Evolutionary conservation across 2,888 invertebrate species (phyloP).

Genomic region (Pristionchus fissidentatus): DNA sequence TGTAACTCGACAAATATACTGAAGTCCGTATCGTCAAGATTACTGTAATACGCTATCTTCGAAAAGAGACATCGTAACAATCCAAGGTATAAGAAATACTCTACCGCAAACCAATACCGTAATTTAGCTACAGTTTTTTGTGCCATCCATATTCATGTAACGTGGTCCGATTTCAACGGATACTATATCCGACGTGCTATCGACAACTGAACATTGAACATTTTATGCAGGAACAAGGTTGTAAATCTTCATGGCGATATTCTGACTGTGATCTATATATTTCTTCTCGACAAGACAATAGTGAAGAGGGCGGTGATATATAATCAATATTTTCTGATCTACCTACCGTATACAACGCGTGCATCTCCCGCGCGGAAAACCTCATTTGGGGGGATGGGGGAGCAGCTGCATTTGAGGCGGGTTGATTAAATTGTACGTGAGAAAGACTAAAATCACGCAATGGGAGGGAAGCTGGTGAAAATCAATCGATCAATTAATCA

Average conservation of each 20-base stretch:
- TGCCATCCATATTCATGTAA: no score
- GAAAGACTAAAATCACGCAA: conserved; percentile 35
- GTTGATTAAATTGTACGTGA: neutral
- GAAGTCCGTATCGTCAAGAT: no score
- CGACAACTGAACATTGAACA: neutral
- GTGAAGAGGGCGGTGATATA: neutral
- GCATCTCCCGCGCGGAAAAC: neutral
- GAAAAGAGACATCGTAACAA: no score
- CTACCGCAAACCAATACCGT: no score
- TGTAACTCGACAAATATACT: no score
- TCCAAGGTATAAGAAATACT: no score
- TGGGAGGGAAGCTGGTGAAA: neutral
- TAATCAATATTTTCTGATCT: neutral
- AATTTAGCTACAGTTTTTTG: no score
- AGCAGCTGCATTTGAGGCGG: neutral
- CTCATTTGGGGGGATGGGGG: neutral
- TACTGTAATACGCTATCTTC: no score
- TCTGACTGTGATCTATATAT: neutral
- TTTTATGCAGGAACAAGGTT: conserved; percentile 8
- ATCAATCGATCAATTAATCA: neutral
- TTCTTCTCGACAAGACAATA: neutral
- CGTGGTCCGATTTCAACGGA: no score
- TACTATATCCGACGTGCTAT: neutral
- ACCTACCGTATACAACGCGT: conserved; percentile 8
- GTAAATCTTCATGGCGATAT: neutral